These are phyloP conservation scores for Orestias chungarensis DNA, from an alignment of 2,797 vertebrate genomes.

Conservation along the genomic window DNA sequence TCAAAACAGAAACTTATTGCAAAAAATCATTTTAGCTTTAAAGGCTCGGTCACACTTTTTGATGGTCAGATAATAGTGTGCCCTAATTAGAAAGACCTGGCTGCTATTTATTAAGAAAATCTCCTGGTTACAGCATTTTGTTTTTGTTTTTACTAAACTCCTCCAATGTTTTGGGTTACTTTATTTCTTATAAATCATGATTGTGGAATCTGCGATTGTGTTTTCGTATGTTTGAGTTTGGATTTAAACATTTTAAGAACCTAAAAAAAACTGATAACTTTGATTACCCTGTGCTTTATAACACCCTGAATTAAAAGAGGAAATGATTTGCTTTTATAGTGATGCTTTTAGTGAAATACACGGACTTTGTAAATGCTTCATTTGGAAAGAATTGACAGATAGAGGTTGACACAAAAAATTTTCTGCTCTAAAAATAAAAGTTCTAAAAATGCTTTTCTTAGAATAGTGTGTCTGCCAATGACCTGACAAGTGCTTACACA, in stretches of 20 bases:
- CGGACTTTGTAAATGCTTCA: background rate
- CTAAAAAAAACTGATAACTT: background rate
- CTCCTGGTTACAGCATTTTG: no score
- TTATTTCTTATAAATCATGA: background rate
- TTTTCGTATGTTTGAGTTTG: background rate
- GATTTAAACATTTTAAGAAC: background rate
- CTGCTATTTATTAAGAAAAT: background rate
- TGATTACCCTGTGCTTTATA: background rate
- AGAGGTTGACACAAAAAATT: background rate
- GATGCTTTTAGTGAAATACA: background rate
- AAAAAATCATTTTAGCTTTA: background rate
- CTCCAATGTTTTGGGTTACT: background rate
- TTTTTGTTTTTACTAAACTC: background rate
- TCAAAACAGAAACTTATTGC: background rate
- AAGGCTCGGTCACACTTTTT: background rate
- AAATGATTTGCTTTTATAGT: background rate
- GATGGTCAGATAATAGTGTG: background rate
- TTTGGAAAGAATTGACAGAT: background rate
- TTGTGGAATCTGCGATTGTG: background rate
- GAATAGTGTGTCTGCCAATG: conserved; percentile 12
- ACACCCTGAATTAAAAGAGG: background rate
- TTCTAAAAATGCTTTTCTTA: conserved; percentile 9
- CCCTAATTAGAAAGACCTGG: background rate
- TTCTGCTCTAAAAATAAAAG: conserved; percentile 1
- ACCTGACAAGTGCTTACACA: conserved; percentile 36